These are phyloP conservation scores for Hofmannophila pseudospretella DNA, from an alignment of 2,888 invertebrate genomes.

Conservation along the genomic window DNA sequence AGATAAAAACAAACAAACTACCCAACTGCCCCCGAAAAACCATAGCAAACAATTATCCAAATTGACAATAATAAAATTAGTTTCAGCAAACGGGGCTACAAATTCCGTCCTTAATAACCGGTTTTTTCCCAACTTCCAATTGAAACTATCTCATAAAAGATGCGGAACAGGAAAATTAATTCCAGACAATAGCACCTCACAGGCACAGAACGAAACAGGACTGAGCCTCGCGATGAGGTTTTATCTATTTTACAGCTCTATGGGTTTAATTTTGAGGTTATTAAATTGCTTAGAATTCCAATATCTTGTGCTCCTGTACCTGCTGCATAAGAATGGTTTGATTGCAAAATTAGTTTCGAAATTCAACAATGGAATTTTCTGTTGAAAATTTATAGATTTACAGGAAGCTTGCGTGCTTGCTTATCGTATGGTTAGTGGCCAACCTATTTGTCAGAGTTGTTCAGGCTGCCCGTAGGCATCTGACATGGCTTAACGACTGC, in stretches of 20 bases:
- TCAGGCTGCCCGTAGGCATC: too few relatives aligned
- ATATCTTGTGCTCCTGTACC: too few relatives aligned
- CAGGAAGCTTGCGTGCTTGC: too few relatives aligned
- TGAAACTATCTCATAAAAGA: slow-evolving; percentile 68
- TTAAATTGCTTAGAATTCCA: background rate
- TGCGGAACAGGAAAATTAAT: slow-evolving; percentile 71
- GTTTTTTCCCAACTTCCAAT: slow-evolving; percentile 33
- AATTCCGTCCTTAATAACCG: slow-evolving; percentile 38
- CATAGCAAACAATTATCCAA: slow-evolving; percentile 21
- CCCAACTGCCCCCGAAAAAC: too few relatives aligned
- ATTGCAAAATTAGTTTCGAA: too few relatives aligned
- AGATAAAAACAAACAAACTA: too few relatives aligned
- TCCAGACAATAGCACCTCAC: slow-evolving; percentile 52
- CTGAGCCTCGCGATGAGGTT: slow-evolving; percentile 11
- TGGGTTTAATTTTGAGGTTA: slow-evolving; percentile 1
- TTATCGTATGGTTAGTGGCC: too few relatives aligned
- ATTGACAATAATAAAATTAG: slow-evolving; percentile 27
- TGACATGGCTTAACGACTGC: too few relatives aligned
- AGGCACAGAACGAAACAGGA: slow-evolving; percentile 26
- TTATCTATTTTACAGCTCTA: slow-evolving; percentile 17
- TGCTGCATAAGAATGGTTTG: too few relatives aligned
- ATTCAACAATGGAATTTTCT: too few relatives aligned
- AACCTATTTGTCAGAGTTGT: too few relatives aligned
- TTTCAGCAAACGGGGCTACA: slow-evolving; percentile 21
- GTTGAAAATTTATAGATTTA: too few relatives aligned